Evolutionary conservation across 2,888 invertebrate genomes (phyloP).

Genomic region (Macrosoma leucophasiata): DNA sequence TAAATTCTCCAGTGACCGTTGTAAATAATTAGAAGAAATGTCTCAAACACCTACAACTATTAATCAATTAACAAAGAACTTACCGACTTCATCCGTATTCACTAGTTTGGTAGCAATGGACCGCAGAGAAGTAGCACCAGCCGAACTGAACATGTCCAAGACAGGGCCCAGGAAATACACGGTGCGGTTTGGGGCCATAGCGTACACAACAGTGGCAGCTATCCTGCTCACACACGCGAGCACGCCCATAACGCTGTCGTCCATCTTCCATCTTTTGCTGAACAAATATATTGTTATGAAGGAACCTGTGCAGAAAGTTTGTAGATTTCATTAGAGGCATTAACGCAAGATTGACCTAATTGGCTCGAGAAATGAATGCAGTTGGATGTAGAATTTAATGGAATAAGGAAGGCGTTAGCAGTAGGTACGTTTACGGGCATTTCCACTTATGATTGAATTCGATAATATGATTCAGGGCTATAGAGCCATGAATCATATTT

Average conservation of each 20-base stretch:
- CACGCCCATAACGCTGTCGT: constrained; percentile 68
- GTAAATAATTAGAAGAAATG: too few relatives aligned
- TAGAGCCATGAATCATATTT: too few relatives aligned
- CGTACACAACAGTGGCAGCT: constrained; percentile 66
- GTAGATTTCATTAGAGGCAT: too few relatives aligned
- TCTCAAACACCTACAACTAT: too few relatives aligned
- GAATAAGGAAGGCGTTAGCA: too few relatives aligned
- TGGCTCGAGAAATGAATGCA: too few relatives aligned
- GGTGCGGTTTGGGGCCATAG: constrained; percentile 58
- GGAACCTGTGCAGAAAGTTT: constrained; percentile 56
- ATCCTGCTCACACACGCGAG: constrained; percentile 71
- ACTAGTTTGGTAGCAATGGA: constrained; percentile 76
- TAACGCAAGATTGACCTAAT: too few relatives aligned
- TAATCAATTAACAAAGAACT: constrained; percentile 34
- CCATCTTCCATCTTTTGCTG: constrained; percentile 66
- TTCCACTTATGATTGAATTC: too few relatives aligned
- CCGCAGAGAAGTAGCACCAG: constrained; percentile 72
- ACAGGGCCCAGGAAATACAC: constrained; percentile 71
- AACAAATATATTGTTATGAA: constrained; percentile 71
- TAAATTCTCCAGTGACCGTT: too few relatives aligned
- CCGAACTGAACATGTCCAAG: constrained; percentile 74
- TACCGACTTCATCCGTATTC: constrained; percentile 72
- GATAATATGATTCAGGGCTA: too few relatives aligned
- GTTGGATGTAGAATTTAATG: too few relatives aligned
- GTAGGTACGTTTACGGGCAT: too few relatives aligned